Conservation (phyloP, 2,113 vertebrate species). For the Hylia prasina region DNA sequence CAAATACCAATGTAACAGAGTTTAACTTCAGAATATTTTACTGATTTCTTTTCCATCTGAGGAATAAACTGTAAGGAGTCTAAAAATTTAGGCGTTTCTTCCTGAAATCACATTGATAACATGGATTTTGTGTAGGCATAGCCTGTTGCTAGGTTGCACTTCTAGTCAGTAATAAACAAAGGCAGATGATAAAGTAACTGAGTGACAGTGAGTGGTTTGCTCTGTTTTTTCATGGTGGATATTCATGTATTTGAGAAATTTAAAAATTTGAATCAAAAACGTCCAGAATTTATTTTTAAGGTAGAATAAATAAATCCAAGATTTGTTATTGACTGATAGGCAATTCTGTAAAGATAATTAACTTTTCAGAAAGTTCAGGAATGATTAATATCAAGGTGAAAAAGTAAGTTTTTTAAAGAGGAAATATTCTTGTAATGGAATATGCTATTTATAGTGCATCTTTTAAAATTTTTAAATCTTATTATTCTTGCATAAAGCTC, state of each 20-base stretch:
- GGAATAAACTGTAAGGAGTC: not conserved
- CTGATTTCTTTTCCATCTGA: not conserved
- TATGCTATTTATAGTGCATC: constrained; percentile 39
- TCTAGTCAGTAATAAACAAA: constrained; percentile 34
- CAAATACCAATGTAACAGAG: not conserved
- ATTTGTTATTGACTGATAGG: not conserved
- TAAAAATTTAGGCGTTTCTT: not conserved
- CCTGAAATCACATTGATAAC: not conserved
- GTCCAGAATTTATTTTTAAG: not conserved
- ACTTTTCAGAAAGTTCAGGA: not conserved
- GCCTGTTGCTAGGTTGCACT: constrained; percentile 36
- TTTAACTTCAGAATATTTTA: not conserved
- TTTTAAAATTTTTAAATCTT: constrained; percentile 38
- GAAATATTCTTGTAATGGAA: constrained; percentile 28
- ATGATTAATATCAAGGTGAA: not conserved
- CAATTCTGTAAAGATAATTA: not conserved
- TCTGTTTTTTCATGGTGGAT: not conserved
- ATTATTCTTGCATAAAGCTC: constrained; percentile 47
- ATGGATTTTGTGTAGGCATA: not conserved
- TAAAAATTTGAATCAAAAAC: not conserved
- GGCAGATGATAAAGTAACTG: not conserved
- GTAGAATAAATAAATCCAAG: not conserved
- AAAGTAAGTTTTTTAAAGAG: not conserved
- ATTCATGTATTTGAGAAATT: not conserved
- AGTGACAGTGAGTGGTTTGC: constrained; percentile 12